Evolutionary conservation across 2,113 vertebrate genomes (phyloP).

Genomic region (Thunnus thynnus): DNA sequence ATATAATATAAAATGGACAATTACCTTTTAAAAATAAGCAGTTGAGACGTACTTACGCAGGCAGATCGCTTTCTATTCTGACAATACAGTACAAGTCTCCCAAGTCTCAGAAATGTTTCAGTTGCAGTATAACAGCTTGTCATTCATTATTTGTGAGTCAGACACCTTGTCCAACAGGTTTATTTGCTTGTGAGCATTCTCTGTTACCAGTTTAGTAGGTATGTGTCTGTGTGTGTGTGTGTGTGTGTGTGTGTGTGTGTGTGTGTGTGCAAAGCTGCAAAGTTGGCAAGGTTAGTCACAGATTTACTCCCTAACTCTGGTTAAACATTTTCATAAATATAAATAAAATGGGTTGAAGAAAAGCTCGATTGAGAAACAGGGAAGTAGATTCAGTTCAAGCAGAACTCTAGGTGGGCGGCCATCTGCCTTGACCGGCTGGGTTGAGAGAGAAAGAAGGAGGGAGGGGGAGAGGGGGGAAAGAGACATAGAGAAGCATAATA

Average conservation of each 20-base stretch:
- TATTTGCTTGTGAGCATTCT: background rate
- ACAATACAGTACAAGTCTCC: background rate
- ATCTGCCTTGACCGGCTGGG: too few species aligned
- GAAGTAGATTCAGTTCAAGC: too few species aligned
- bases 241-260: too few species aligned
- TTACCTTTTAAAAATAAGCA: background rate
- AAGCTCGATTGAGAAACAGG: background rate
- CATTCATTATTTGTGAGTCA: background rate
- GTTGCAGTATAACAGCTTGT: background rate
- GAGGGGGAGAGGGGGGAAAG: too few species aligned
- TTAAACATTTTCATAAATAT: slow-evolving; percentile 57
- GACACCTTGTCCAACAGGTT: slow-evolving; percentile 68
- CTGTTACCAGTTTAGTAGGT: background rate
- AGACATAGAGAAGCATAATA: too few species aligned
- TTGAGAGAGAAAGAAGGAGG: too few species aligned
- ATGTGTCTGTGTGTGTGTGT: too few species aligned
- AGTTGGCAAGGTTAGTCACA: slow-evolving; percentile 2
- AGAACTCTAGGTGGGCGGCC: too few species aligned
- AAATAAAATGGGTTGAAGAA: background rate
- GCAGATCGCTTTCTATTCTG: background rate
- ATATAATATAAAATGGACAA: background rate
- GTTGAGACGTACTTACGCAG: slow-evolving; percentile 45
- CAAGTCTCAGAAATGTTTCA: slow-evolving; percentile 10
- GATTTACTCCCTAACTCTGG: slow-evolving; percentile 29
- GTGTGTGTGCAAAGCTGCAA: background rate